A percentile compares a stretch with the other conserved stretches of the same genome.
Evolutionary conservation across 2,797 vertebrate genomes (phyloP).

Genomic region (Melanotaenia pygmaea): DNA sequence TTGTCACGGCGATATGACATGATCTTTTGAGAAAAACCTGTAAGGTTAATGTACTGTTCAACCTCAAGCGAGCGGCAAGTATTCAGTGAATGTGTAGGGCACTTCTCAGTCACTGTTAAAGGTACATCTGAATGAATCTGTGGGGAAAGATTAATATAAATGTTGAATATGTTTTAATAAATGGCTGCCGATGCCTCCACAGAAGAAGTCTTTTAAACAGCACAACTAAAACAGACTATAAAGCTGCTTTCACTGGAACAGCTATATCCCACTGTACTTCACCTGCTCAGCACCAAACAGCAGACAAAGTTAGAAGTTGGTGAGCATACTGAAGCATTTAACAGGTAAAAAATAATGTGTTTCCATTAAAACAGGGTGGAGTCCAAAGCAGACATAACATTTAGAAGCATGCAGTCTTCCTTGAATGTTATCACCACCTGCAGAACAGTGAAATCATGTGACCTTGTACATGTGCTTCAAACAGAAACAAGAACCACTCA

Average conservation of each 20-base stretch:
- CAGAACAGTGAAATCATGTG: background rate
- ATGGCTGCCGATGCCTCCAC: background rate
- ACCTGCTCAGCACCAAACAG: background rate
- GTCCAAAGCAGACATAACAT: background rate
- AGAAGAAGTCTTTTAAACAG: no score
- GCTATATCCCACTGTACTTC: background rate
- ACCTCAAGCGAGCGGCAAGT: no score
- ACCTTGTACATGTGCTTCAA: background rate
- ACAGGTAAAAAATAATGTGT: background rate
- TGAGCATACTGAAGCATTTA: background rate
- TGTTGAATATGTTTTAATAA: background rate
- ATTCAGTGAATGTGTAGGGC: no score
- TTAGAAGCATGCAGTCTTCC: background rate
- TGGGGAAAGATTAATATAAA: background rate
- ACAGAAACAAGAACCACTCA: background rate
- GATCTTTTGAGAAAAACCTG: background rate
- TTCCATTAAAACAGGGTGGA: background rate
- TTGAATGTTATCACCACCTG: background rate
- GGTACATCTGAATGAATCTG: background rate
- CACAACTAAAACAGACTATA: no score
- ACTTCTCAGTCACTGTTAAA: background rate
- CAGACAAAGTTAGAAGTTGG: no score
- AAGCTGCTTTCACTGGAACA: background rate
- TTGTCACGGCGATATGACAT: background rate
- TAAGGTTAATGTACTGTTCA: background rate